Conservation (phyloP, 1,140 invertebrate species). For the Campodea augens region DNA sequence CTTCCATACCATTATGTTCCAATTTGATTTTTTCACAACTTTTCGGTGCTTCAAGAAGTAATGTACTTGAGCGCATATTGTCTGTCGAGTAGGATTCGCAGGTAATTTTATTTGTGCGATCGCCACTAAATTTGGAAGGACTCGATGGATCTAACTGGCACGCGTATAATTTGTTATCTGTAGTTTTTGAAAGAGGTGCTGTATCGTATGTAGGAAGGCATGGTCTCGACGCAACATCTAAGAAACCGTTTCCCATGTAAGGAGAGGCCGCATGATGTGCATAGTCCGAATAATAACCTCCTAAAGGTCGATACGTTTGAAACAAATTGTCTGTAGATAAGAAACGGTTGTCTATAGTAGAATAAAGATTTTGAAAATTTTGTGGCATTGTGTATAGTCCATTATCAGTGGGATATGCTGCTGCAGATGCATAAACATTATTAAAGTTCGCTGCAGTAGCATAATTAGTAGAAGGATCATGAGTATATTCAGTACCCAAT, state of each 20-base stretch:
- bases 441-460: slow-evolving; percentile 38
- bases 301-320: slow-evolving; percentile 59
- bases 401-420: slow-evolving; percentile 30
- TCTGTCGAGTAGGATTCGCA: background rate
- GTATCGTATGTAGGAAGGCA: slow-evolving; percentile 30
- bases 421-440: slow-evolving; percentile 44
- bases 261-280: slow-evolving; percentile 37
- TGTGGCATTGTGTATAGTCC: slow-evolving; percentile 41
- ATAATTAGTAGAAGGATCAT: slow-evolving; percentile 15
- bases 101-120: background rate
- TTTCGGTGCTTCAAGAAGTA: background rate
- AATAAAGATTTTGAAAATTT: slow-evolving; percentile 49
- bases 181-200: slow-evolving; percentile 24
- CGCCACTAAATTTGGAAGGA: background rate
- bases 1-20: no score
- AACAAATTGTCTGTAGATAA: slow-evolving; percentile 62
- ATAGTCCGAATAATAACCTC: slow-evolving; percentile 58
- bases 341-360: slow-evolving; percentile 53
- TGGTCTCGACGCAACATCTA: slow-evolving; percentile 36
- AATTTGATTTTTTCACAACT: background rate
- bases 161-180: slow-evolving; percentile 35
- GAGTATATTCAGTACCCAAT: slow-evolving; percentile 29
- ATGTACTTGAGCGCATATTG: background rate
- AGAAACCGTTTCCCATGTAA: slow-evolving; percentile 46
- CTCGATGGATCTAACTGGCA: slow-evolving; percentile 29